Evolutionary conservation across 2,113 vertebrate genomes (phyloP).

Genomic region (Setophaga kirtlandii): DNA sequence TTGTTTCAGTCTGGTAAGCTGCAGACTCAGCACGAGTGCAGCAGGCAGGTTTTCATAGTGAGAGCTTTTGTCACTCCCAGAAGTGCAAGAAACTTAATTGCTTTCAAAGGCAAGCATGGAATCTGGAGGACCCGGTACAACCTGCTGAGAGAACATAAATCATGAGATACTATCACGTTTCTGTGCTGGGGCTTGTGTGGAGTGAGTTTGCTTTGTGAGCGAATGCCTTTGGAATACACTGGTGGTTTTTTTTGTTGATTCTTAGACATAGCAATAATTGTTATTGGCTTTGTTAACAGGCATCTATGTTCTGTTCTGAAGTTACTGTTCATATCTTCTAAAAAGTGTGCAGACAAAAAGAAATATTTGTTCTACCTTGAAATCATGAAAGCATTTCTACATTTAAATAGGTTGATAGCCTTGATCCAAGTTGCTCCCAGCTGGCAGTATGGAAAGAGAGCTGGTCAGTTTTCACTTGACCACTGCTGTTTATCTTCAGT

Average conservation of each 20-base stretch:
- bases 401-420: neutral
- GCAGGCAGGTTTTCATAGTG: neutral
- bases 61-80: slow-evolving; percentile 26
- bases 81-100: slow-evolving; percentile 59
- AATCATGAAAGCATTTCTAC: neutral
- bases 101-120: slow-evolving; percentile 50
- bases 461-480: neutral
- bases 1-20: neutral
- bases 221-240: slow-evolving; percentile 22
- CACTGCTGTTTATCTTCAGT: neutral
- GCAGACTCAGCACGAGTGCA: neutral
- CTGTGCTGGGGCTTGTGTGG: slow-evolving; percentile 46
- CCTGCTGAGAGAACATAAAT: slow-evolving; percentile 60
- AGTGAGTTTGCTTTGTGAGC: slow-evolving; percentile 47
- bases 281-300: slow-evolving; percentile 14
- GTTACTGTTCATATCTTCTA: neutral
- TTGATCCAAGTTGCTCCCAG: neutral
- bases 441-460: neutral
- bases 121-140: slow-evolving; percentile 63
- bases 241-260: slow-evolving; percentile 22
- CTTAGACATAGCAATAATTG: slow-evolving; percentile 29
- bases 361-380: slow-evolving; percentile 3
- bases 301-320: neutral
- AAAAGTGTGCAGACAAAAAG: neutral
- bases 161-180: slow-evolving; percentile 40